phyloP scores from a whole-genome alignment of 2,113 vertebrate species.

The Romanogobio albipinnatus region DNA sequence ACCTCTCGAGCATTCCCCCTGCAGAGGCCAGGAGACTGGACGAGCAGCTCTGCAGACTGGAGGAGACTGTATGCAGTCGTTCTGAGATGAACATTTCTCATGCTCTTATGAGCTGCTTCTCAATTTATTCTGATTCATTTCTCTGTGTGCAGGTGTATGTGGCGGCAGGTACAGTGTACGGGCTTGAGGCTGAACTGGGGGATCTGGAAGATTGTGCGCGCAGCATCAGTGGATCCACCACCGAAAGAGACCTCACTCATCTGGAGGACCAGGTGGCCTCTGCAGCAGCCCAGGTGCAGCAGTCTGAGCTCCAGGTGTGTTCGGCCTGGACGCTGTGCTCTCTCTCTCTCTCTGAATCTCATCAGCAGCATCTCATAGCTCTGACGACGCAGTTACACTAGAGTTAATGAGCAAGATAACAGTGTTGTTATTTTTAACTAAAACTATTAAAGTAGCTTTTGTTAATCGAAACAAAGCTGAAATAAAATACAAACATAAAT shows the following conservation, averaged over 20 bases:
- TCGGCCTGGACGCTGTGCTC: neutral
- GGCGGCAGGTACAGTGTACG: conserved; percentile 86
- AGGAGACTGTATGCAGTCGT: conserved; percentile 85
- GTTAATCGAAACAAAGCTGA: neutral
- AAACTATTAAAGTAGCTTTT: neutral
- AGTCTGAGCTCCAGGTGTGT: conserved; percentile 91
- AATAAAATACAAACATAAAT: neutral
- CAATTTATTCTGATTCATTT: neutral
- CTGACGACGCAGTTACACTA: neutral
- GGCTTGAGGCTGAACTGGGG: conserved; percentile 87
- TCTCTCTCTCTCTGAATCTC: neutral
- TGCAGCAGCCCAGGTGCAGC: conserved; percentile 91
- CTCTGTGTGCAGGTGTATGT: conserved; percentile 84
- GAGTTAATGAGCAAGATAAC: neutral
- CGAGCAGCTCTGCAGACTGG: conserved; percentile 89
- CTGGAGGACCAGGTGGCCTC: conserved; percentile 95
- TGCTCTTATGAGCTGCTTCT: neutral
- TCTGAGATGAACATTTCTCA: neutral
- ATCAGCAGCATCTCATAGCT: neutral
- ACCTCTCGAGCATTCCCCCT: conserved; percentile 67
- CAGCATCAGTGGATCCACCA: conserved; percentile 80
- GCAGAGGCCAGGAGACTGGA: conserved; percentile 82
- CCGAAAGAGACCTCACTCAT: conserved; percentile 82
- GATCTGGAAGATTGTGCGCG: conserved; percentile 88
- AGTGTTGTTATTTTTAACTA: neutral